Conservation (phyloP, 1,140 invertebrate genomes). For the Melitaea cinxia region DNA sequence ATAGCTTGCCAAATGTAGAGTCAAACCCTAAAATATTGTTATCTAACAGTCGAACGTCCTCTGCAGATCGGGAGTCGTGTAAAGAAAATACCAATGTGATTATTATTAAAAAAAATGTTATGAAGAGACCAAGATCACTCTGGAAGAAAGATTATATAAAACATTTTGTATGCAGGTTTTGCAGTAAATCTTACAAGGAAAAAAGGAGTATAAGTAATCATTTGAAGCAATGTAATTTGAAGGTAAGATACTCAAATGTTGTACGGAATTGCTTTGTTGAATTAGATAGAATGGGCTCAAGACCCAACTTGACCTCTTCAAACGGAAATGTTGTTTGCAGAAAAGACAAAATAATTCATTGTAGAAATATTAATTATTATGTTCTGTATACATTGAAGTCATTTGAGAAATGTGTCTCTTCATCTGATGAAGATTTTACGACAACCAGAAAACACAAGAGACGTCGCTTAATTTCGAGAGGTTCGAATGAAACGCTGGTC, state of each 20-base stretch:
- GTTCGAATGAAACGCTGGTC: constrained; percentile 62
- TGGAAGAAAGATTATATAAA: constrained; percentile 49
- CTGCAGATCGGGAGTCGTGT: not conserved
- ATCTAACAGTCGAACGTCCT: not conserved
- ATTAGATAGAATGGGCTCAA: constrained; percentile 52
- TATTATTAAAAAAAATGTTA: constrained; percentile 4
- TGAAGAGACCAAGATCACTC: constrained; percentile 5
- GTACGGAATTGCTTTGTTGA: constrained; percentile 47
- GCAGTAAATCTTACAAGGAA: constrained; percentile 38
- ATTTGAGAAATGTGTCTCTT: constrained; percentile 8
- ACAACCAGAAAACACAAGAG: constrained; percentile 40
- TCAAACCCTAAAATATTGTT: not conserved
- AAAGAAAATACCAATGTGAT: not conserved
- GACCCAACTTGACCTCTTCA: constrained; percentile 50
- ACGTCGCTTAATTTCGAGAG: constrained; percentile 50
- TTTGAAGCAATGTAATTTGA: constrained; percentile 31
- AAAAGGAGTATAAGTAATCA: constrained; percentile 42
- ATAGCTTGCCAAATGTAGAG: not conserved
- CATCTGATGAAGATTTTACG: constrained; percentile 41
- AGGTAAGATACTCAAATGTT: constrained; percentile 39
- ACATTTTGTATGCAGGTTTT: constrained; percentile 54
- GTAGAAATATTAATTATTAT: constrained; percentile 40
- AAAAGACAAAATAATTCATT: not conserved
- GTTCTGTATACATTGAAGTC: constrained; percentile 34
- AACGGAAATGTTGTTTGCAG: not conserved